A percentile compares a stretch with the other conserved stretches of the same genome.
Conservation (phyloP, 2,888 invertebrate species). For the Macrostomum cliftonense region DNA sequence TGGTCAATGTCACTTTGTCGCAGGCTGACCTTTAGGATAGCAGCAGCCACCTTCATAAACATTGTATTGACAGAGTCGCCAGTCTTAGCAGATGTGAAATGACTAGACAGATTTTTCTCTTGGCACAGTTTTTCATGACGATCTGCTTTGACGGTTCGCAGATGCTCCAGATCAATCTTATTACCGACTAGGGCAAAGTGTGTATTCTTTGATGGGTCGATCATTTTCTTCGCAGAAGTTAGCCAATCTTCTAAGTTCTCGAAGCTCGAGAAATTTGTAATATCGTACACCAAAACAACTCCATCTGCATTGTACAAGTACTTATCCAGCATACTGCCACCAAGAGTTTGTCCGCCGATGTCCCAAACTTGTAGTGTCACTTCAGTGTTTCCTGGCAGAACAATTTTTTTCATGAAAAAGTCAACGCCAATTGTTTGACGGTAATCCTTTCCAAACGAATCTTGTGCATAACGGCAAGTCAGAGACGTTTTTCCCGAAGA, state of each 20-base stretch:
- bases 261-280: constrained; percentile 60
- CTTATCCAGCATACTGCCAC: constrained; percentile 55
- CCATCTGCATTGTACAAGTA: constrained; percentile 44
- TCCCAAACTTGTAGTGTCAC: constrained; percentile 62
- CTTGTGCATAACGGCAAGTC: constrained; percentile 49
- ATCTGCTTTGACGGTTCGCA: constrained; percentile 39
- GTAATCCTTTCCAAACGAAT: constrained; percentile 45
- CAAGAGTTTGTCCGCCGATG: constrained; percentile 57
- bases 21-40: constrained; percentile 48
- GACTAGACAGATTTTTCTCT: constrained; percentile 37
- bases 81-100: constrained; percentile 42
- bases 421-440: constrained; percentile 53
- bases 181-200: constrained; percentile 41
- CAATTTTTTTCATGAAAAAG: constrained; percentile 50
- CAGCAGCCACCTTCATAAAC: constrained; percentile 53
- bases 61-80: constrained; percentile 39
- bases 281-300: constrained; percentile 60
- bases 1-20: constrained; percentile 50
- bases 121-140: constrained; percentile 39
- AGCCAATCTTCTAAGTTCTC: constrained; percentile 57
- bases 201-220: constrained; percentile 27
- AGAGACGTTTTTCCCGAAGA: constrained; percentile 58
- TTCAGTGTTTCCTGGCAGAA: constrained; percentile 43
- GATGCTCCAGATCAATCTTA: constrained; percentile 42
- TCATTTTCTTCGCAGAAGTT: constrained; percentile 32